Base-by-base conservation (phyloP, 2,797 vertebrate species). In the Thunnus albacares region DNA sequence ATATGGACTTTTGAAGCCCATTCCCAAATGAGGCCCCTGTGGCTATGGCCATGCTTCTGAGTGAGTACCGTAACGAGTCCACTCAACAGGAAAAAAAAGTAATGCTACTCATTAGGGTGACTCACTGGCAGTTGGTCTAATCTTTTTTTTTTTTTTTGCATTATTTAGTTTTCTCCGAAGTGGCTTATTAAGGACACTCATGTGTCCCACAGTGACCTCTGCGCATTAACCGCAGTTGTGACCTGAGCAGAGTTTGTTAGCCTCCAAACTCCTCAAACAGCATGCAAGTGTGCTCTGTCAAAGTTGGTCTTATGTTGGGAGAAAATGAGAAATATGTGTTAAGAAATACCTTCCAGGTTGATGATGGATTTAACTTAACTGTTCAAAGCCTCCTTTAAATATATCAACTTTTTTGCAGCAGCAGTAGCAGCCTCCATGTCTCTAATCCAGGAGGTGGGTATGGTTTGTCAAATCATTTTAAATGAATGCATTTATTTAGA, bases 401-500 rank as follows among this genome's bases (percentile, higher is more conserved):
- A 56, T 70, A 38, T 59, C n/a, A 0, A 20, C 18, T 57, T 59
- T 41, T 35, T 49, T 52, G 61, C 17, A 6, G 61, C 8, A n/a
- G 17, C 17, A 8, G 47, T 51, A 51, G 47, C 73, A 66, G 43
- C 62, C 51, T 70, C 47, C 1, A 1, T 33, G 49, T 65, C 38
- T 71, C 18, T 75, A 59, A 81, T 83, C 76, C 49, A 71, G 52
- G 15, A 63, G 22, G 59, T 47, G 66, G 35, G 28, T 67, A 81
- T 22, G 77, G 75, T 71, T 80, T 89, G 84, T 89, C 86, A 88
- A 70, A 78, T 83, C 71, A 64, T 12, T 79, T 80, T 62, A 80
- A 82, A 74, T 80, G 38, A 82, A 90, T 61, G 71, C 72, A 58
- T 92, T 87, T 84, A 86, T 90, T 90, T 86, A 75, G 80, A 88